These are phyloP conservation scores for Diadumene lineata DNA, from an alignment of 92 coral and sea anemone genomes.

Conservation along the genomic window DNA sequence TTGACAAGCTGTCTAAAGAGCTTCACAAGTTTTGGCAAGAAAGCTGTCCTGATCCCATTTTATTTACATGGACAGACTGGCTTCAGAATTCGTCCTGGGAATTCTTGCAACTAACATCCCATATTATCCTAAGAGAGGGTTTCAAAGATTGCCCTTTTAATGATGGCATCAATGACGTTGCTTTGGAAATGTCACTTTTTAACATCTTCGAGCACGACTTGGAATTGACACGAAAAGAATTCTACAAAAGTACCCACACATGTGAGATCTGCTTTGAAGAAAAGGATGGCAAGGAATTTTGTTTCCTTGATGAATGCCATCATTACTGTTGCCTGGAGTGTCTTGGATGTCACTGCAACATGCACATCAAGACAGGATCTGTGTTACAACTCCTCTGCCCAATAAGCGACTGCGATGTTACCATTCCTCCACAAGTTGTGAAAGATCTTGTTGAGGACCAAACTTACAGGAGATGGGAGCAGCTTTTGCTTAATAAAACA, in stretches of 20 bases:
- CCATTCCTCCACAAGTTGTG: conserved; percentile 69
- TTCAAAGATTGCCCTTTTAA: conserved; percentile 3
- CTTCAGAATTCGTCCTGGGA: conserved; percentile 69
- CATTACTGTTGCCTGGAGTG: conserved; percentile 90
- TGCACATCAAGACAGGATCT: conserved; percentile 77
- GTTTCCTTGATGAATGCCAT: conserved; percentile 75
- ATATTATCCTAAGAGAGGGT: conserved; percentile 57
- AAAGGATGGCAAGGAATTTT: conserved; percentile 72
- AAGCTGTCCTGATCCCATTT: conserved; percentile 50
- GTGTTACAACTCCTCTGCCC: conserved; percentile 79
- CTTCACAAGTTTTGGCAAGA: conserved; percentile 70
- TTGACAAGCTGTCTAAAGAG: conserved; percentile 49
- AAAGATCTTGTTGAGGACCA: conserved; percentile 68
- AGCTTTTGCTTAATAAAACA: conserved; percentile 69
- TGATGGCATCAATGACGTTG: conserved; percentile 15
- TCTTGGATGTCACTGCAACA: conserved; percentile 72
- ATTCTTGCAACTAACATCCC: conserved; percentile 49
- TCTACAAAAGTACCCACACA: conserved; percentile 59
- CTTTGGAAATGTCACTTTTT: conserved; percentile 59
- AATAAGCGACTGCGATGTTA: conserved; percentile 60
- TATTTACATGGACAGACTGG: conserved; percentile 94
- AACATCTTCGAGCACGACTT: conserved; percentile 83
- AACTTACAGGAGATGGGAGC: conserved; percentile 81
- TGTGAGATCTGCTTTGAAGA: conserved; percentile 91
- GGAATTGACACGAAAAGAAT: conserved; percentile 59